Evolutionary conservation across 1,140 invertebrate genomes (phyloP), one percentile per base, ranked within the genome.

Genomic region (Aphidius ervi): DNA sequence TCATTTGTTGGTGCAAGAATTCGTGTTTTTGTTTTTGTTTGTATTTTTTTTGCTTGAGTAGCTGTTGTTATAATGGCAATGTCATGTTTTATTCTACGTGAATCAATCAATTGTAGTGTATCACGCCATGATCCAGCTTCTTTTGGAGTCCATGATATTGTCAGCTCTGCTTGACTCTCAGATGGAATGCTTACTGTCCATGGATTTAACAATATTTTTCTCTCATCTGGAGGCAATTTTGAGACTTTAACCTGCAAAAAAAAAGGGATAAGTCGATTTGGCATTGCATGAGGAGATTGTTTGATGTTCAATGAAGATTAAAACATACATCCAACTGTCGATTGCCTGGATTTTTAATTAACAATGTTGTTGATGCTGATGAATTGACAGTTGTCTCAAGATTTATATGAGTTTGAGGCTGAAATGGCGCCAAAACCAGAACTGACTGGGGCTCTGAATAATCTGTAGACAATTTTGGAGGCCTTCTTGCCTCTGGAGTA

Each of bases 11-110:
- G 31, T 5, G 55, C 50, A 20, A 64, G 56, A 62, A 66, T 54
- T 68, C 74, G 63, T 57, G 74, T 69, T 61, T 74, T 74, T 58
- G 54, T 6, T 8, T 40, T 10, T 60, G 70, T 73, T 37, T 43
- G 42, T 7, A 10, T 3, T 43, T 10, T 7, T 43, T 65, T 65
- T 7, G 59, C 40, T 53, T 62, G 58, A 41, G 47, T 65, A 41
- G 70, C 65, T 42, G 58, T 69, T 10, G 74, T 64, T 50, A 85
- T 82, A 40, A 90, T 69, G 54, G 83, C 75, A n/a, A 89, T 81
- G 66, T 88, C 87, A 72, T 86, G 85, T 66, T 85, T 83, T 16
- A 86, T 83, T 63, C 83, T 81, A 56, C 82, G 81, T 54, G 80
- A 83, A 74, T 88, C 86, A 1, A 79, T 81, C 10, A 90, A 74